Evolutionary conservation across 1,140 invertebrate genomes (phyloP), one percentile per base, ranked within the genome.

Genomic region (Zaprionus ornatus): DNA sequence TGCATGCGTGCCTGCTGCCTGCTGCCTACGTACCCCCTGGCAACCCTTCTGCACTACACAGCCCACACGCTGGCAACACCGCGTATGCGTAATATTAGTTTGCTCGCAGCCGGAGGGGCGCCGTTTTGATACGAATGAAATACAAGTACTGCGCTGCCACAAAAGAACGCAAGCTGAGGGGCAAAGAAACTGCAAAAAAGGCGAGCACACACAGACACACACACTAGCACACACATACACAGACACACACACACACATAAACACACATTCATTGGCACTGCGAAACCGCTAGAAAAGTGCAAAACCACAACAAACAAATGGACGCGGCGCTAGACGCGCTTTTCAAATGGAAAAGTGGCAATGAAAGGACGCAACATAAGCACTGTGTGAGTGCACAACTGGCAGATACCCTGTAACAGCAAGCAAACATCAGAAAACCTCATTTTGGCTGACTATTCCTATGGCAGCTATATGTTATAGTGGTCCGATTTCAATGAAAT

Each of bases 1-100:
- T 86, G 83, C 82, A 86, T 67, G 82, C 67, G 45, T 61, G 25
- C 21, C 70, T 32, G 27, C 25, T 27, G 27, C 35, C 10, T 27
- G 25, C 21, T 19, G 10, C 15, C 37, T 6, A 5, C n/a, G n/a
- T n/a, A 2, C 5, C 15, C 15, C 4, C 35, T 15, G 1, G 4
- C 4, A 1, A 15, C 0, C 5, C 5, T 5, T 0, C 37, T 6
- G 2, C 6, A n/a, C 5, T n/a, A 23, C n/a, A 21, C 40, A 56
- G 40, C 59, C 52, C 5, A 25, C n/a, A 29, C 62, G 73, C 74
- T 61, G 50, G 54, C 71, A 17, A 23, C 63, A 61, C 64, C 83
- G 75, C 82, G 83, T 87, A 85, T 85, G 79, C 82, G 79, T 87
- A 73, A 79, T 85, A 85, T 85, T 85, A 82, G 82, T 85, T 82